Conservation (phyloP, 2,888 invertebrate genomes). For the Disparrhopalites patrizii region DNA sequence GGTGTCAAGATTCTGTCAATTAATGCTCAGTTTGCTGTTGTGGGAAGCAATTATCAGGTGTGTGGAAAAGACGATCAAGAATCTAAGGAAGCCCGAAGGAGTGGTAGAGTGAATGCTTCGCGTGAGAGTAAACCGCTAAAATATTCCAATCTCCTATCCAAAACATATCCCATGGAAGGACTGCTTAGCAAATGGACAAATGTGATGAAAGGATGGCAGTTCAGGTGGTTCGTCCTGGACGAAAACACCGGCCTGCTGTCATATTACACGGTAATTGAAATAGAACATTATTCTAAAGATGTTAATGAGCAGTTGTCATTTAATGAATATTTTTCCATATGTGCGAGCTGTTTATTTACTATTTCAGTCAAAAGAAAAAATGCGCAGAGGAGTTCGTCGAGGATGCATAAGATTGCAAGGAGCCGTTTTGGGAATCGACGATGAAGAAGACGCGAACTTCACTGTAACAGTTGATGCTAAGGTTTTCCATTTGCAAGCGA, state of each 20-base stretch:
- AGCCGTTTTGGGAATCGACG: slow-evolving; percentile 97
- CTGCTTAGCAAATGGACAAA: slow-evolving; percentile 93
- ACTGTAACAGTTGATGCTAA: slow-evolving; percentile 99
- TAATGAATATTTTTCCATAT: background rate
- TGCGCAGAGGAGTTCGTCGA: slow-evolving; percentile 93
- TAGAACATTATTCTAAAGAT: background rate
- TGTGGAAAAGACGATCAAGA: too few species aligned
- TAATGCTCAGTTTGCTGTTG: too few species aligned
- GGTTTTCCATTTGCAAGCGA: slow-evolving; percentile 98
- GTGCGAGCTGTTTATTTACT: background rate
- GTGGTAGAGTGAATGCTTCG: too few species aligned
- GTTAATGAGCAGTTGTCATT: background rate
- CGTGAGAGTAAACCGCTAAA: too few species aligned
- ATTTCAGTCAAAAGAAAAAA: slow-evolving; percentile 90
- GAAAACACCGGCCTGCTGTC: slow-evolving; percentile 92
- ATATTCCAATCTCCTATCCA: too few species aligned
- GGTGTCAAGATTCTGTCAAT: too few species aligned
- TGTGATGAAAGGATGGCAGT: slow-evolving; percentile 99
- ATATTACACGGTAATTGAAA: slow-evolving; percentile 86
- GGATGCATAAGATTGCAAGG: slow-evolving; percentile 97
- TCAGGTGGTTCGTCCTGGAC: slow-evolving; percentile 98
- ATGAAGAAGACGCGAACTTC: slow-evolving; percentile 98
- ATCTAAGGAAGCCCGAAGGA: too few species aligned
- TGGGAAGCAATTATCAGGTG: too few species aligned
- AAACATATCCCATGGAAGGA: slow-evolving; percentile 68